Evolutionary conservation across 2,888 invertebrate species (phyloP), one percentile per base, ranked within the genome.

Genomic region (Spicauda simplicius): DNA sequence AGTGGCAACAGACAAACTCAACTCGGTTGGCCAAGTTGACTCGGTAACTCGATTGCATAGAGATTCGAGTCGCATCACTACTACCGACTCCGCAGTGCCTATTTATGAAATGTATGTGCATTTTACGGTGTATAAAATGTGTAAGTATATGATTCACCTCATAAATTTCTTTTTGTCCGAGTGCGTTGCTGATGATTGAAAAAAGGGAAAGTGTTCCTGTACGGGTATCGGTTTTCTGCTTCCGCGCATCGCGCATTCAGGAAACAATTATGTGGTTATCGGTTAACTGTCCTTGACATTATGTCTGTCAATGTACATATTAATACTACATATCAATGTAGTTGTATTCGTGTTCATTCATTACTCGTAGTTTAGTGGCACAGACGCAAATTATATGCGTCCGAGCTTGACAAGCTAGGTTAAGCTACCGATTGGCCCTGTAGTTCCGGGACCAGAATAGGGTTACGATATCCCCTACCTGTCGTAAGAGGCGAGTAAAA

Each of bases 131-230:
- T 45, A n/a, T 45, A 3, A 45, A 45, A 45, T n/a, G 6, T 45
- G 45, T 45, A 45, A 45, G 14, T 45, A 14, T 41, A 14, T 45
- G 45, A 45, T 45, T 45, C 45, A n/a, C 45, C 45, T 45, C 14
- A 45, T 53, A 41, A 37, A 61, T 55, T 5, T 30, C 18, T 63
- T 63, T 56, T 55, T 25, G 45, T 62, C 37, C 33, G 33, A 33
- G 33, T 33, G 33, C 33, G 33, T 7, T n/a, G n/a, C n/a, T 33
- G 60, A 30, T 55, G 55, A 66, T 65, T 53, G 53, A 45, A 66
- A 66, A 54, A 55, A 58, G 55, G 33, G 66, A 66, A 66, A 66
- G 66, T 66, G 48, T 62, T 65, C 59, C 53, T 65, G 65, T 19
- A 10, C 53, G 57, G n/a, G n/a, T n/a, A n/a, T n/a, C n/a, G n/a